phyloP scores from a whole-genome alignment of 2,888 invertebrate species.

The Agriopis aurantiaria region DNA sequence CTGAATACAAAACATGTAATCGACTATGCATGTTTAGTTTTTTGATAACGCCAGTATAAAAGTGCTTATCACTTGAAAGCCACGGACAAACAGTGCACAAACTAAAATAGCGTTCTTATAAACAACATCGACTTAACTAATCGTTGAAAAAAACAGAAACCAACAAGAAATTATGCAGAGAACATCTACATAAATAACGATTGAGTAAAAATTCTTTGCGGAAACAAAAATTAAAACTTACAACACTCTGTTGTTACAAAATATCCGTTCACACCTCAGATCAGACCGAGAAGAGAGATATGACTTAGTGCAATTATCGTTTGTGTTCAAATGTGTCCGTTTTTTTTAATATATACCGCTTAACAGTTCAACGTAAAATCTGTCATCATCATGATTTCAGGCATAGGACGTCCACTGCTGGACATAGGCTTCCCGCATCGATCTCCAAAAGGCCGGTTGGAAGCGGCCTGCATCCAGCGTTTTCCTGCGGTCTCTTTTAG shows the following conservation, averaged over 20 bases:
- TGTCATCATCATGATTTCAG: no score
- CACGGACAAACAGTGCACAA: not conserved
- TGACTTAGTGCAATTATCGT: no score
- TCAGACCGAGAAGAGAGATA: no score
- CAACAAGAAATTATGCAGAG: constrained; percentile 51
- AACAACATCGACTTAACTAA: constrained; percentile 41
- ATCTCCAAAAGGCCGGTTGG: no score
- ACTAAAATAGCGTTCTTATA: not conserved
- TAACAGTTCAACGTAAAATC: no score
- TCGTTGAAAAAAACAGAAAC: constrained; percentile 49
- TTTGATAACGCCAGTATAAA: not conserved
- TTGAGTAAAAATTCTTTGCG: constrained; percentile 58
- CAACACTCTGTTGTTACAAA: constrained; percentile 43
- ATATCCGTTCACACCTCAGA: not conserved
- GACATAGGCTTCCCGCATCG: no score
- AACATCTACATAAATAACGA: constrained; percentile 57
- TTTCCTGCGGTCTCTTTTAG: no score
- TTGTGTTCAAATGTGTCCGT: no score
- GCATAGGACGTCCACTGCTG: no score
- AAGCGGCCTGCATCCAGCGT: no score
- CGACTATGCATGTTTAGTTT: not conserved
- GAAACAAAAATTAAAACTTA: constrained; percentile 47
- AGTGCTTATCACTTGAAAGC: not conserved
- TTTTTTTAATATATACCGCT: no score
- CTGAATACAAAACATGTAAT: constrained; percentile 2